Percentiles rank a stretch among this genome's conserved stretches.
These are phyloP conservation scores for Brachionus calyciflorus DNA, from an alignment of 1,140 invertebrate species.

Conservation along the genomic window DNA sequence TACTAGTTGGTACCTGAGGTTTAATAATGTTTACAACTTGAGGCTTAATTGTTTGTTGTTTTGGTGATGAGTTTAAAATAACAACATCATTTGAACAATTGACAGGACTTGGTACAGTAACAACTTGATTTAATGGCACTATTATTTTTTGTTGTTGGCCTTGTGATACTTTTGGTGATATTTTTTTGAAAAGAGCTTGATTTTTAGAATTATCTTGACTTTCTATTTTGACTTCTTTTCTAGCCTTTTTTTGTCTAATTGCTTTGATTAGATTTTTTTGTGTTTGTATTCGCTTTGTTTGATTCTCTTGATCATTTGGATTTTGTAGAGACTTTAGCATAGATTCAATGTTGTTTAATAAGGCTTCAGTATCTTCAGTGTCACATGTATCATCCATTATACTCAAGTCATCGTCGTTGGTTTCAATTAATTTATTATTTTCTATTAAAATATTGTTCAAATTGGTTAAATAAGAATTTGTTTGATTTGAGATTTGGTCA, in stretches of 20 bases:
- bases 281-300: neutral
- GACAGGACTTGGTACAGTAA: too few species aligned
- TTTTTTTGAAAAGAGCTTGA: neutral
- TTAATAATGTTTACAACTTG: neutral
- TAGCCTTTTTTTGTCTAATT: neutral
- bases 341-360: constrained; percentile 35
- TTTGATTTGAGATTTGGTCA: neutral
- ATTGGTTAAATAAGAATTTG: neutral
- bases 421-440: constrained; percentile 9
- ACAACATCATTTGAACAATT: neutral
- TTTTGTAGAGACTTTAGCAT: constrained; percentile 32
- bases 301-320: neutral
- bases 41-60: neutral
- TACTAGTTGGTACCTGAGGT: neutral
- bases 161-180: neutral
- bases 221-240: neutral
- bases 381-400: neutral
- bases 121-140: neutral
- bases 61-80: neutral
- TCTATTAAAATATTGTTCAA: neutral
- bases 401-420: neutral
- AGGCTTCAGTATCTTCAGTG: constrained; percentile 5
- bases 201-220: neutral
- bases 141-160: neutral
- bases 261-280: constrained; percentile 21